Percentiles rank a stretch among this genome's conserved stretches.
phyloP scores from a whole-genome alignment of 2,888 invertebrate genomes.

The Drosophila pseudotalamancana region DNA sequence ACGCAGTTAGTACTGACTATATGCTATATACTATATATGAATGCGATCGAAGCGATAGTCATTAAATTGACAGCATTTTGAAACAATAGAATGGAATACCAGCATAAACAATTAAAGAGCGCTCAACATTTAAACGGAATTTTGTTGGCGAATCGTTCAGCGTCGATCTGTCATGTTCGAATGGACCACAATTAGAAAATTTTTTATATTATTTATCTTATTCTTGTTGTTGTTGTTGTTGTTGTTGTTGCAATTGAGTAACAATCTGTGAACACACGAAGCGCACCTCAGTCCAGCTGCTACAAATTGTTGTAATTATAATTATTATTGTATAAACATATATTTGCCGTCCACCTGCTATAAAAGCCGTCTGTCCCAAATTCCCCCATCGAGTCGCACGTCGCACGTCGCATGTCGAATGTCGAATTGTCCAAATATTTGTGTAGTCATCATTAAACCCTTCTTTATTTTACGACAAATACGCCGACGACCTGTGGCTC shows the following conservation, averaged over 20 bases:
- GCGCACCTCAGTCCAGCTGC: background rate
- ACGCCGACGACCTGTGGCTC: conserved; percentile 56
- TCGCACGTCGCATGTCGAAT: too few relatives aligned
- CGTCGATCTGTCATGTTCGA: conserved; percentile 30
- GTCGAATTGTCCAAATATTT: conserved; percentile 37
- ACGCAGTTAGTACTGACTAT: conserved; percentile 5
- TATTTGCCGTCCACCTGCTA: conserved; percentile 4
- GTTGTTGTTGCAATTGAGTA: conserved; percentile 23
- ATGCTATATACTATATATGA: background rate
- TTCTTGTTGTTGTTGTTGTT: conserved; percentile 19
- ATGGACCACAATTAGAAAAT: conserved; percentile 1
- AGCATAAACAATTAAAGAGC: conserved; percentile 70
- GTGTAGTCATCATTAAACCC: conserved; percentile 34
- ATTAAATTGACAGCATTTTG: conserved; percentile 27
- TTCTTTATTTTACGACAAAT: conserved; percentile 6
- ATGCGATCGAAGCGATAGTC: conserved; percentile 26
- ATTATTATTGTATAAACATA: background rate
- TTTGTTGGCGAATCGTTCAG: conserved; percentile 59
- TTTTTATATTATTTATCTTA: too few relatives aligned
- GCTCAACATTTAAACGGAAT: conserved; percentile 75
- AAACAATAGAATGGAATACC: conserved; percentile 43
- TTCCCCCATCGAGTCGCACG: too few relatives aligned
- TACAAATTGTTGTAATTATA: conserved; percentile 20
- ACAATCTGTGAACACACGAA: conserved; percentile 65
- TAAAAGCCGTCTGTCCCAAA: conserved; percentile 15